Evolutionary conservation across 2,888 invertebrate species (phyloP), one percentile per base, ranked within the genome.

Genomic region (Dinocampus coccinellae): DNA sequence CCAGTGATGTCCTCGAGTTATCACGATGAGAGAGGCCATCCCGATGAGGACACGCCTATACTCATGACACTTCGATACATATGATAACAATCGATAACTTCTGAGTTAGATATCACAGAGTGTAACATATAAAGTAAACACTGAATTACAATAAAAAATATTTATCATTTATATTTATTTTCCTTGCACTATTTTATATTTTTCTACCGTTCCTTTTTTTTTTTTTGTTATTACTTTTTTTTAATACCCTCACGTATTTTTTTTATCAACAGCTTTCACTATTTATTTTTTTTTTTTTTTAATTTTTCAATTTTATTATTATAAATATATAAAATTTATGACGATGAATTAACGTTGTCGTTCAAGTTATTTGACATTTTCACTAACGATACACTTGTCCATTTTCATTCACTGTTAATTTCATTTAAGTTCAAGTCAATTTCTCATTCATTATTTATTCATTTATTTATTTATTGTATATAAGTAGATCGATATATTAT

Each of bases 11-110:
- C 85, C 86, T 85, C 86, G 84, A 79, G 81, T 83, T 84, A 84
- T 83, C 81, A 77, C 81, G 85, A 85, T 85, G 84, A 85, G 84
- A 83, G 67, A 85, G 83, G 84, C 83, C 85, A 85, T 85, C 85
- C 83, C 83, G 47, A 47, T 47, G 81, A 83, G 84, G 85, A 86
- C 84, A 85, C 81, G 81, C 83, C 82, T 78, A 76, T 80, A 75
- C 80, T 80, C 75, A 78, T 76, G 76, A 24, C 2, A 20, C 26
- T 55, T 42, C 60, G 75, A 79, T 79, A 73, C 75, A 69, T 69
- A 42, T 72, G 79, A 80, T 78, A 78, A 76, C 68, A 71, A 78
- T 77, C 75, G 75, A 75, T 75, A 73, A 61, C 34, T 79, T 75
- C 64, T 69, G 75, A 66, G 72, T 58, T 70, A 73, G 73, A 73